A percentile compares a stretch with the other conserved stretches of the same genome.
These are phyloP conservation scores for Lepas anatifera DNA, from an alignment of 2,888 invertebrate species.

Conservation along the genomic window DNA sequence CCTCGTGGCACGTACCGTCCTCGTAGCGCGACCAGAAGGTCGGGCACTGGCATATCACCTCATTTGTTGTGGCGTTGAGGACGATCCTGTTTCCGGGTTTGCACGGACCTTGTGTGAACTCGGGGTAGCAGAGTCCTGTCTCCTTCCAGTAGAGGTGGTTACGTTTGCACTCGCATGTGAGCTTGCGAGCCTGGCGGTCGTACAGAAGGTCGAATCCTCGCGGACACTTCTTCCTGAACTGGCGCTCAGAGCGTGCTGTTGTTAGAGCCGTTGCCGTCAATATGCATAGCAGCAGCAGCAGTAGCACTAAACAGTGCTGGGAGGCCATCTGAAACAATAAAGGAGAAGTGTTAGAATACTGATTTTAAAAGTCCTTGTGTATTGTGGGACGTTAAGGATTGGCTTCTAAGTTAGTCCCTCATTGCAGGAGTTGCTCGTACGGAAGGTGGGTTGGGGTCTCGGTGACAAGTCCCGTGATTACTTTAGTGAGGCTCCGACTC, in stretches of 20 bases:
- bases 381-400: too few species aligned
- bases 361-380: too few species aligned
- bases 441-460: too few species aligned
- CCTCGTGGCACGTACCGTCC: slow-evolving; percentile 26
- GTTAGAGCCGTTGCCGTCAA: too few species aligned
- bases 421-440: too few species aligned
- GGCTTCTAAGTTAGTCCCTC: too few species aligned
- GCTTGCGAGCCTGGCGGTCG: slow-evolving; percentile 10
- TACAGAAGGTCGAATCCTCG: slow-evolving; percentile 1
- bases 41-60: slow-evolving; percentile 18
- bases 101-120: slow-evolving; percentile 21
- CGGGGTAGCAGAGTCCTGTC: slow-evolving; percentile 26
- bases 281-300: too few species aligned
- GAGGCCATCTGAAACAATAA: too few species aligned
- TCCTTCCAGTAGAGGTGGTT: slow-evolving; percentile 27
- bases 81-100: neutral
- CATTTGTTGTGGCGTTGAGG: neutral
- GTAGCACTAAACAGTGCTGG: too few species aligned
- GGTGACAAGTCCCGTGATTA: too few species aligned
- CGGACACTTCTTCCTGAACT: slow-evolving; percentile 18
- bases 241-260: slow-evolving; percentile 18
- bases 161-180: slow-evolving; percentile 11
- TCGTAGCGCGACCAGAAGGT: slow-evolving; percentile 24
- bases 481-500: too few species aligned
- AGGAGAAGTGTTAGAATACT: too few species aligned